Conservation (phyloP, 2,888 invertebrate species). For the Pocota personata region DNA sequence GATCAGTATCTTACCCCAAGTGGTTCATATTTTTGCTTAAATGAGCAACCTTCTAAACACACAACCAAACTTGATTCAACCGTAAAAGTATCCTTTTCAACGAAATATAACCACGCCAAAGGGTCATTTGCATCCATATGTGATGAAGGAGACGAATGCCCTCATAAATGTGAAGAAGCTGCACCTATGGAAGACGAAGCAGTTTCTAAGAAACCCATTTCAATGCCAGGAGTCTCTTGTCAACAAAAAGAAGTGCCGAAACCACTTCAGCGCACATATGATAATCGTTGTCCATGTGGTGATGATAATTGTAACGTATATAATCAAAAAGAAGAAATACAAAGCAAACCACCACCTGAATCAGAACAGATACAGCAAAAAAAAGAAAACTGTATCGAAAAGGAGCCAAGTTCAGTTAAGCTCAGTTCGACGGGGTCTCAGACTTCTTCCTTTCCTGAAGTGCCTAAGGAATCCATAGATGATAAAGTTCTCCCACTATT, state of each 20-base stretch:
- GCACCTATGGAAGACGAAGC: not conserved
- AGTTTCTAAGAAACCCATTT: not conserved
- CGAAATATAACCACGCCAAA: not conserved
- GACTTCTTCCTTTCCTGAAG: not conserved
- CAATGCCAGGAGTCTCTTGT: not conserved
- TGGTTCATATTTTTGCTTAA: not conserved
- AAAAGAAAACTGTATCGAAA: too few species aligned
- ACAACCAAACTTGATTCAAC: not conserved
- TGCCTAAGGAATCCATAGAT: not conserved
- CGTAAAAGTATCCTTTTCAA: not conserved
- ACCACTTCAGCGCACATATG: not conserved
- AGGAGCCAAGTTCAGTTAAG: too few species aligned
- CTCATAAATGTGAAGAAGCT: not conserved
- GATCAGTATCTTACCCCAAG: not conserved
- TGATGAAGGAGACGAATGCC: not conserved
- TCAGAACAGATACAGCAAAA: too few species aligned
- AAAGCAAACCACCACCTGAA: too few species aligned
- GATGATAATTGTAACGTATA: too few species aligned
- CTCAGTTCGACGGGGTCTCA: too few species aligned
- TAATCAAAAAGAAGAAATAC: too few species aligned
- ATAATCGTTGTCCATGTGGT: too few species aligned
- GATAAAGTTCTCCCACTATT: conserved; percentile 16
- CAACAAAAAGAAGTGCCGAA: not conserved
- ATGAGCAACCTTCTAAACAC: too few species aligned
- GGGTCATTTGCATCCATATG: not conserved